These are phyloP conservation scores for Melanchra persicariae DNA, from an alignment of 2,888 invertebrate genomes.

Conservation along the genomic window DNA sequence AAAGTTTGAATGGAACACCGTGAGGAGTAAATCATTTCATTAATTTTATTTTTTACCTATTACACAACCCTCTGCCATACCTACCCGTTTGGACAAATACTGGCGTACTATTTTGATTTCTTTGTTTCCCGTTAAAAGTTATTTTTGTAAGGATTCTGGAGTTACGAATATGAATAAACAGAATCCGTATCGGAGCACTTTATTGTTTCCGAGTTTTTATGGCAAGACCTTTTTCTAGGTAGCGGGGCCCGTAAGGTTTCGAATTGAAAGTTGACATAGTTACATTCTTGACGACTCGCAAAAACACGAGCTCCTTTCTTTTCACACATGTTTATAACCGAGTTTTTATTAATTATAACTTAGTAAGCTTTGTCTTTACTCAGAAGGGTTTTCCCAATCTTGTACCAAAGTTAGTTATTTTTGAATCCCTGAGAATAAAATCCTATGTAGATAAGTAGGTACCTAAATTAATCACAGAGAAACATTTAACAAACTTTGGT, in stretches of 20 bases:
- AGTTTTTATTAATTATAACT: not conserved
- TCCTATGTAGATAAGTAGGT: too few species aligned
- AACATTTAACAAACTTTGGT: too few species aligned
- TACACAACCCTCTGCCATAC: too few species aligned
- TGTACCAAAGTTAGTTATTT: not conserved
- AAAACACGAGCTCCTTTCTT: constrained; percentile 15
- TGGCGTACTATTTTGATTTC: not conserved
- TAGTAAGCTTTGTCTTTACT: not conserved
- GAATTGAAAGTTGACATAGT: constrained; percentile 13
- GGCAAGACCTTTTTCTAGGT: constrained; percentile 38
- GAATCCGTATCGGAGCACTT: constrained; percentile 33
- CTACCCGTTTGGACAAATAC: too few species aligned
- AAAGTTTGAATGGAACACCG: too few species aligned
- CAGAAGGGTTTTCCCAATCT: not conserved
- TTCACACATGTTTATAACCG: not conserved
- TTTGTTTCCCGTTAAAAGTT: constrained; percentile 18
- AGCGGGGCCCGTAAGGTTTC: constrained; percentile 17
- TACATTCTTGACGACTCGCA: constrained; percentile 11
- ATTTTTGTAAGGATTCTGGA: not conserved
- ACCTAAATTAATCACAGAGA: too few species aligned
- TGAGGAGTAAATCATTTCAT: too few species aligned
- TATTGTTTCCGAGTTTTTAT: constrained; percentile 45
- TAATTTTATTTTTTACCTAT: too few species aligned
- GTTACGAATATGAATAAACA: constrained; percentile 23
- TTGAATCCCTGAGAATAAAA: not conserved